Conservation (phyloP, 2,888 invertebrate species). For the Peribatodes rhomboidaria region DNA sequence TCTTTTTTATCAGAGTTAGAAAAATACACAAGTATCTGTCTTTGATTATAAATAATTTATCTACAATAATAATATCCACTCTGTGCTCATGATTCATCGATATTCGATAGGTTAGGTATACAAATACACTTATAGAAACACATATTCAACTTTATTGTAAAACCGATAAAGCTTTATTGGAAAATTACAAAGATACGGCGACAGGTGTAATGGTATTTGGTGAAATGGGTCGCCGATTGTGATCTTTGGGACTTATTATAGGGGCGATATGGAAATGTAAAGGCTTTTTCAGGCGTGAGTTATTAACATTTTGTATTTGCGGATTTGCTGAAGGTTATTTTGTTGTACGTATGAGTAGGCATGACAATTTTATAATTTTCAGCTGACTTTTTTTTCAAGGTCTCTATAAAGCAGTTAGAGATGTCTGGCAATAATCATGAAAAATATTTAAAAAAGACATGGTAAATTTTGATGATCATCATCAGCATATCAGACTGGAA, state of each 20-base stretch:
- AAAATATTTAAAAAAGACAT: no score
- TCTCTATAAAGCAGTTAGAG: neutral
- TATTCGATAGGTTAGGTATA: neutral
- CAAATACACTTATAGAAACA: neutral
- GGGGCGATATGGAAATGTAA: slow-evolving; percentile 24
- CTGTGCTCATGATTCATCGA: no score
- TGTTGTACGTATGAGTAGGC: neutral
- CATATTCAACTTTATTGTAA: slow-evolving; percentile 34
- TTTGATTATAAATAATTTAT: no score
- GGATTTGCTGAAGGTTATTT: neutral
- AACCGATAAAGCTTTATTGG: slow-evolving; percentile 54
- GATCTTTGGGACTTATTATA: slow-evolving; percentile 38
- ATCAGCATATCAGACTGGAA: no score
- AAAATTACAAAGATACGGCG: slow-evolving; percentile 54
- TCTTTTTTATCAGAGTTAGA: no score
- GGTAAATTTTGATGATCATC: no score
- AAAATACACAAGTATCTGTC: no score
- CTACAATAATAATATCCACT: no score
- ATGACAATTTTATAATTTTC: neutral
- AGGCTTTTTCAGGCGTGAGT: slow-evolving; percentile 2
- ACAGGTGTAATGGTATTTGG: slow-evolving; percentile 52
- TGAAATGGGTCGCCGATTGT: slow-evolving; percentile 52
- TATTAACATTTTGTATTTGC: slow-evolving; percentile 18
- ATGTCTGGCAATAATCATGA: no score
- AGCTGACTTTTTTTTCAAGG: neutral